phyloP scores from a whole-genome alignment of 2,113 vertebrate species.

The Chamaetylas fuelleborni region DNA sequence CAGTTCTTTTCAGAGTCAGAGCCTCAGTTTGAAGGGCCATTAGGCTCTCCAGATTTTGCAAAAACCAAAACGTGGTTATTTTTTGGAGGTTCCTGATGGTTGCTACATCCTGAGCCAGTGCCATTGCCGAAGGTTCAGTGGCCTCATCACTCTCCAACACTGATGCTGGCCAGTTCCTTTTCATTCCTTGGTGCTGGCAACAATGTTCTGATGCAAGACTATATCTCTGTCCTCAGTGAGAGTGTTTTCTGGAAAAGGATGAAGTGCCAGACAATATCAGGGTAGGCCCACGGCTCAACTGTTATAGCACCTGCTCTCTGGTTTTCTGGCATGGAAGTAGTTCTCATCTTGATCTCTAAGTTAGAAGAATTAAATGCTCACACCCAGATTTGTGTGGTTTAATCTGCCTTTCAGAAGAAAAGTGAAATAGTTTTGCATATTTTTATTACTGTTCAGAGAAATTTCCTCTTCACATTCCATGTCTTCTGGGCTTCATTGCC shows the following conservation, averaged over 20 bases:
- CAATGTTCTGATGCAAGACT: background rate
- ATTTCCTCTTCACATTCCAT: background rate
- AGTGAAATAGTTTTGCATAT: background rate
- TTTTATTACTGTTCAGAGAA: background rate
- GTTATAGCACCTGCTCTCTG: background rate
- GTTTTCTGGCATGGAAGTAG: background rate
- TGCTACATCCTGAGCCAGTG: background rate
- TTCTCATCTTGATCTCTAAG: background rate
- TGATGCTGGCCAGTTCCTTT: background rate
- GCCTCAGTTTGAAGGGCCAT: background rate
- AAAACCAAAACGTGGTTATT: background rate
- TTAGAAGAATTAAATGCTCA: background rate
- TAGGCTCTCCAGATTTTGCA: background rate
- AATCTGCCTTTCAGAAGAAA: background rate
- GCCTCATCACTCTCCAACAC: background rate
- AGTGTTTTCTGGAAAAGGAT: background rate
- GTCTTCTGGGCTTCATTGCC: background rate
- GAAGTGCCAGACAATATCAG: background rate
- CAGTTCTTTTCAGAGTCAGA: background rate
- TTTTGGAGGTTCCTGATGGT: background rate
- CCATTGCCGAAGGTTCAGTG: background rate
- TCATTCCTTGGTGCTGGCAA: background rate
- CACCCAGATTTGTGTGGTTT: background rate
- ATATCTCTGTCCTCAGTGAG: background rate
- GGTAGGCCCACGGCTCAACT: background rate